These are phyloP conservation scores for Orthonyx spaldingii DNA, from an alignment of 2,113 vertebrate species.

Conservation along the genomic window DNA sequence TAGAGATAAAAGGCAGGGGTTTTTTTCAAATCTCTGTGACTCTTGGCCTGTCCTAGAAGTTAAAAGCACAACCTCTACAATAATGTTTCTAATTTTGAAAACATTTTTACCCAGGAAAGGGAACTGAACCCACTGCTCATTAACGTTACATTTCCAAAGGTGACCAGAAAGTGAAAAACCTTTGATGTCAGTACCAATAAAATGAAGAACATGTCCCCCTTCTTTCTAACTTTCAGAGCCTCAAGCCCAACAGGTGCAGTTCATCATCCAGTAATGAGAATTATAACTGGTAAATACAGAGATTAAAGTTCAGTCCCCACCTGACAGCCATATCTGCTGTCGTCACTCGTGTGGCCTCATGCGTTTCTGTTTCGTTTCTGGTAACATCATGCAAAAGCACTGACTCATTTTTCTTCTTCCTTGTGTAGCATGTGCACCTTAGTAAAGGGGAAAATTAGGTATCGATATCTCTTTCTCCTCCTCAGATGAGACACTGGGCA, in stretches of 20 bases:
- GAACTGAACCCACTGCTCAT: background rate
- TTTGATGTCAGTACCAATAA: conserved; percentile 32
- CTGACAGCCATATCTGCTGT: background rate
- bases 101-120: background rate
- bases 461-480: background rate
- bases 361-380: background rate
- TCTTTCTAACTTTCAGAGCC: background rate
- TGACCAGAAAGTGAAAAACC: conserved; percentile 15
- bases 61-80: background rate
- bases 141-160: background rate
- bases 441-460: background rate
- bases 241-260: background rate
- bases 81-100: conserved; percentile 29
- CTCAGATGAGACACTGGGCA: background rate
- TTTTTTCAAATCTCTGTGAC: background rate
- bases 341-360: background rate
- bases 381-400: background rate
- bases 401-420: background rate
- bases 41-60: background rate
- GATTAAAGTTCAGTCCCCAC: conserved; percentile 22
- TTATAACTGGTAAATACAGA: background rate
- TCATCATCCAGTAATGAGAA: conserved; percentile 33
- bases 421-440: background rate
- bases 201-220: background rate
- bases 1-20: background rate